Base-by-base conservation (phyloP, 2,888 invertebrate genomes). In the Drosophila mimica region DNA sequence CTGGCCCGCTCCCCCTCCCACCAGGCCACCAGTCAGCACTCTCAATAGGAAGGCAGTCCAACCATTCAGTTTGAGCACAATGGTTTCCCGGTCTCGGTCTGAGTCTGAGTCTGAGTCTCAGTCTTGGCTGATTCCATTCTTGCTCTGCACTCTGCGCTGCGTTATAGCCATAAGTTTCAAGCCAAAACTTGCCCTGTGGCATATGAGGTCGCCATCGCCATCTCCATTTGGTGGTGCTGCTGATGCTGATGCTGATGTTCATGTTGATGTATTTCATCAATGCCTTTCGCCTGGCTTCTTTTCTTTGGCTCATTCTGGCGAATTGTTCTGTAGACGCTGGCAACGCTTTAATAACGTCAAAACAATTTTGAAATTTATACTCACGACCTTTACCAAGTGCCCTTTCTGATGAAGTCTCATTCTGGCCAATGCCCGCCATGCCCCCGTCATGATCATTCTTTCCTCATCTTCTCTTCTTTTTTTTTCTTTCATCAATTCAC, bases 311-410 rank as follows among this genome's bases (percentile, higher is more conserved):
- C 66, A 48, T 76, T 70, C 70, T 68, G 62, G 63, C 61, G 70
- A 81, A 73, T 81, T 71, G 81, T 80, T 76, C 73, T 54, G 40
- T 49, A 61, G 60, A 65, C 66, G 49, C 76, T 63, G 68, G 71
- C 65, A 59, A 66, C 71, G 78, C 70, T 78, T 80, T 80, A 79
- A 80, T 80, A 80, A 80, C 80, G 74, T 79, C 74, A 76, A 82
- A 86, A 87, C 75, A 86, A 86, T 85, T 85, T 89, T 64, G 64
- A 84, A 87, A 86, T 89, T 84, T 89, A 89, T 89, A 84, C 85
- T 89, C 89, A 89, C 89, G 89, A 86, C 85, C 89, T 89, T 87
- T 82, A 38, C 64, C 74, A 60, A 80, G 65, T 71, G 72, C 62
- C 81, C 73, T 60, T 70, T 56, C 52, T 70, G 72, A 57, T 63